A percentile compares a stretch with the other conserved stretches of the same genome.
Conservation (phyloP, 1,140 invertebrate species). For the Sinella curviseta region DNA sequence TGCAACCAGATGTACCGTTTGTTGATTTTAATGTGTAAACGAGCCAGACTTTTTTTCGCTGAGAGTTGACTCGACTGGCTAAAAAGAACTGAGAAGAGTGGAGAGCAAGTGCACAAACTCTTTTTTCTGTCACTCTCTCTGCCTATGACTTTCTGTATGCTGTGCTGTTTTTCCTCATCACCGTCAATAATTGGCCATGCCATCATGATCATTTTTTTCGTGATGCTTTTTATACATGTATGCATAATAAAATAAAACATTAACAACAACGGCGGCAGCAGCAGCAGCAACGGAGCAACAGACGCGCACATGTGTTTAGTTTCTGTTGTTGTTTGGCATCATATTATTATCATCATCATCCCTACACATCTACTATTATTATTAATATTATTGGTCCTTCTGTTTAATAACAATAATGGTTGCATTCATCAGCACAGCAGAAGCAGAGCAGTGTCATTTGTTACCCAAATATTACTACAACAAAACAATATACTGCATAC, state of each 20-base stretch:
- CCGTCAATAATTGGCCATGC: neutral
- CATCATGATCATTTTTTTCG: neutral
- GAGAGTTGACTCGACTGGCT: neutral
- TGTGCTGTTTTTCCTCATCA: neutral
- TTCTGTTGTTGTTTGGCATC: conserved; percentile 10
- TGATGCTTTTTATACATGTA: neutral
- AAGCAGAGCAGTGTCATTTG: neutral
- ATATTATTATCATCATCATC: too few species aligned
- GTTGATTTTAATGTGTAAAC: neutral
- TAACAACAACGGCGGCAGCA: neutral
- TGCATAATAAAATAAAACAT: neutral
- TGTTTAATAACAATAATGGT: neutral
- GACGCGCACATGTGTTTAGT: neutral
- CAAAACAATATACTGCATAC: neutral
- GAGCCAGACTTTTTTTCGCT: neutral
- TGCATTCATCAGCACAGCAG: neutral
- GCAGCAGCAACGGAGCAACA: neutral
- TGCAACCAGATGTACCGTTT: neutral
- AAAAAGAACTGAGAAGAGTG: neutral
- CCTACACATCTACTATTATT: too few species aligned
- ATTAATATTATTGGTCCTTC: neutral
- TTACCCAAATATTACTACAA: neutral
- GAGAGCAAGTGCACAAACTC: neutral
- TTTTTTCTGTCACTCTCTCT: neutral
- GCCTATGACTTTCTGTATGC: neutral